These are phyloP conservation scores for Phaethornis superciliosus DNA, from an alignment of 2,113 vertebrate genomes.

Conservation along the genomic window DNA sequence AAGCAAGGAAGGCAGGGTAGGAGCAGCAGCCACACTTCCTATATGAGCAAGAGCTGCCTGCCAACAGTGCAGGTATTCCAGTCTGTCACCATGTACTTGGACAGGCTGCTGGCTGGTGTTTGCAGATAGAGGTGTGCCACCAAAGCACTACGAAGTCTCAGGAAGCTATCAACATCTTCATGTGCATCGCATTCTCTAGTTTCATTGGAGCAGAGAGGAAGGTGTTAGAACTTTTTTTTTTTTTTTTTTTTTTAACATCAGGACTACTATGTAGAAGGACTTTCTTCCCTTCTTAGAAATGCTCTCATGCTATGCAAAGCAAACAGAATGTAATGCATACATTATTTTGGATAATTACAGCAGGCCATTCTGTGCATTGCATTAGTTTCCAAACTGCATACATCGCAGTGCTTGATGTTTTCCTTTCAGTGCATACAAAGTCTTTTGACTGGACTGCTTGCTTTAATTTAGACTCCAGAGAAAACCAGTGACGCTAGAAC, in stretches of 20 bases:
- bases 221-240: neutral
- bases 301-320: neutral
- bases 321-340: neutral
- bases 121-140: neutral
- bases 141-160: neutral
- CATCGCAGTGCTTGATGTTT: neutral
- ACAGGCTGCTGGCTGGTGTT: neutral
- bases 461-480: neutral
- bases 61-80: neutral
- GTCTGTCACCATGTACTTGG: conserved; percentile 27
- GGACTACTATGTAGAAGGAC: neutral
- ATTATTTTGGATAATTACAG: neutral
- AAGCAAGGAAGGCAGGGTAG: neutral
- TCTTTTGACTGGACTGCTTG: neutral
- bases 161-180: neutral
- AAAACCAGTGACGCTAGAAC: fast-evolving
- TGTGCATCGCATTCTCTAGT: neutral
- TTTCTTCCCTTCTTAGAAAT: neutral
- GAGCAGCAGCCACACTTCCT: neutral
- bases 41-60: neutral
- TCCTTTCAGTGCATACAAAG: neutral
- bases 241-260: neutral
- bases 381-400: neutral
- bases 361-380: neutral
- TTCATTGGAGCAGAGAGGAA: neutral